phyloP scores from a whole-genome alignment of 1,140 invertebrate genomes.

The Mactra quadrangularis region DNA sequence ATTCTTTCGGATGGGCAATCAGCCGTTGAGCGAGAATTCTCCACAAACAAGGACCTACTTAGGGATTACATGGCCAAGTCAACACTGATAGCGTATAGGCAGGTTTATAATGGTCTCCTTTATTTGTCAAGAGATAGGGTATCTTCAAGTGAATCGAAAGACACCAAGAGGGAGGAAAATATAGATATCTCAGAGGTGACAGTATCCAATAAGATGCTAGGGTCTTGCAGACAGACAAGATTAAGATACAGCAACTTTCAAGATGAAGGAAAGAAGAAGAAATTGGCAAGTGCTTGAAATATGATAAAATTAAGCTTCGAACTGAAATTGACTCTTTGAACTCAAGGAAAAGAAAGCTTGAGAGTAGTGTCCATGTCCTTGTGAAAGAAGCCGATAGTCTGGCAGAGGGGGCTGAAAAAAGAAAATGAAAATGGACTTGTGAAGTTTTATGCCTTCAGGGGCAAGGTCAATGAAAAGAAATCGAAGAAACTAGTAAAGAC shows the following conservation, averaged over 20 bases:
- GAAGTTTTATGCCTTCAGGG: slow-evolving; percentile 50
- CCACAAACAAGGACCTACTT: slow-evolving; percentile 30
- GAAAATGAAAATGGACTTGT: slow-evolving; percentile 47
- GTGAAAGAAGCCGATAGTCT: slow-evolving; percentile 34
- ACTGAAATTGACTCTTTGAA: slow-evolving; percentile 21
- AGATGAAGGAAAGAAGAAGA: slow-evolving; percentile 42
- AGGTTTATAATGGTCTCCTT: slow-evolving; percentile 49
- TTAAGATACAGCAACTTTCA: slow-evolving; percentile 28
- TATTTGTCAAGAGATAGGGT: slow-evolving; percentile 25
- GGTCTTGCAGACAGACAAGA: slow-evolving; percentile 21
- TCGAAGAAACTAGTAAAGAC: slow-evolving; percentile 21
- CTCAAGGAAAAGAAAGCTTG: slow-evolving; percentile 42
- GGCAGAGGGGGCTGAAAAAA: slow-evolving; percentile 40
- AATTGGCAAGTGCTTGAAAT: slow-evolving; percentile 25
- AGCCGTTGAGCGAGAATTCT: slow-evolving; percentile 33
- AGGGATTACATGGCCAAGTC: slow-evolving; percentile 14
- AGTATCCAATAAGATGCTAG: slow-evolving; percentile 34
- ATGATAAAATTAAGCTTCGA: slow-evolving; percentile 5
- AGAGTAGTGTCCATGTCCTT: slow-evolving; percentile 27
- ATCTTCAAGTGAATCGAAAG: slow-evolving; percentile 17
- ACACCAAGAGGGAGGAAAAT: slow-evolving; percentile 9
- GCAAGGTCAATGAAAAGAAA: slow-evolving; percentile 27
- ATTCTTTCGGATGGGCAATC: slow-evolving; percentile 38
- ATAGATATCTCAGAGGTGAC: slow-evolving; percentile 37
- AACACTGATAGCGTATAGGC: slow-evolving; percentile 20